Conservation (phyloP, 2,797 vertebrate genomes). For the Psittacula derbiana region DNA sequence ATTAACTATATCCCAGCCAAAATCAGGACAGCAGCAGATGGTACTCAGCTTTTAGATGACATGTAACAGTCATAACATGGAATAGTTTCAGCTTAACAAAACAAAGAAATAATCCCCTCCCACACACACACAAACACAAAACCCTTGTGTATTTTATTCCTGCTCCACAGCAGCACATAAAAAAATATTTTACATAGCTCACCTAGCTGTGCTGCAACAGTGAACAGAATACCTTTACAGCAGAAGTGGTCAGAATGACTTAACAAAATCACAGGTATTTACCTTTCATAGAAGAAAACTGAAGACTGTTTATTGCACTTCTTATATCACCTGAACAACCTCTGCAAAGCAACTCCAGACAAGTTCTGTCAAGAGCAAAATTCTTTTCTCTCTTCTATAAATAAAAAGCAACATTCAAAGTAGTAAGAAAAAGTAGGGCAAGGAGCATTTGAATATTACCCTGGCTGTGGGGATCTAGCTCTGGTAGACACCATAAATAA, state of each 20-base stretch:
- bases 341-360: slow-evolving; percentile 85
- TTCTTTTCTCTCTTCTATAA: slow-evolving; percentile 82
- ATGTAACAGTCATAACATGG: not conserved
- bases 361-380: slow-evolving; percentile 74
- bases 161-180: not conserved
- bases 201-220: not conserved
- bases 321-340: slow-evolving; percentile 94
- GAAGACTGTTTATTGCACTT: slow-evolving; percentile 94
- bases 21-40: not conserved
- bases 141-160: not conserved
- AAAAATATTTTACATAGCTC: not conserved
- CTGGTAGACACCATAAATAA: not conserved
- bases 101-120: not conserved
- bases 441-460: not conserved
- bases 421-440: not conserved
- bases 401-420: not conserved
- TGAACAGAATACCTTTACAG: not conserved
- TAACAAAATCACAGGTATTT: not conserved
- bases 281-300: slow-evolving; percentile 90
- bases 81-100: not conserved
- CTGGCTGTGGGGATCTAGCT: not conserved
- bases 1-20: not conserved
- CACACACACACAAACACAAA: not conserved
- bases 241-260: not conserved
- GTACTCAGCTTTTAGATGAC: not conserved